A percentile compares a stretch with the other conserved stretches of the same genome.
phyloP scores from a whole-genome alignment of 2,888 invertebrate genomes.

The Meliscaeva auricollis region DNA sequence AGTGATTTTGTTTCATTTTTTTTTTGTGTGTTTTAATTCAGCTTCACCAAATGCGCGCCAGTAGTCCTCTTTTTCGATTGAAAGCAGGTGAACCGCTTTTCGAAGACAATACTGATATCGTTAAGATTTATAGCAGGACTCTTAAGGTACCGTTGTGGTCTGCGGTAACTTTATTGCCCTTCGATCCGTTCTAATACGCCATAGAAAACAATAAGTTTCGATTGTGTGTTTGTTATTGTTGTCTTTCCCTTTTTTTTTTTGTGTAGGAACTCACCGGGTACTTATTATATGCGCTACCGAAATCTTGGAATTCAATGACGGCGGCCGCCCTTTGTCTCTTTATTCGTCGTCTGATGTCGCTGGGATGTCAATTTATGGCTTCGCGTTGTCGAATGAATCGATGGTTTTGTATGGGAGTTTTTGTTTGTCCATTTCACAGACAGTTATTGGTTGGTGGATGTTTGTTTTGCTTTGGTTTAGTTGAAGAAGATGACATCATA shows the following conservation, averaged over 20 bases:
- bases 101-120: constrained; percentile 75
- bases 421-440: constrained; percentile 36
- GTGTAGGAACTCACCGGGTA: neutral
- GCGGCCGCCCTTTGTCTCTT: constrained; percentile 63
- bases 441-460: constrained; percentile 37
- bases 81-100: constrained; percentile 68
- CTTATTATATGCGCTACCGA: constrained; percentile 60
- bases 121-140: constrained; percentile 75
- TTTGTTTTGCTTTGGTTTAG: constrained; percentile 11
- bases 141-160: constrained; percentile 67
- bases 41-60: constrained; percentile 8
- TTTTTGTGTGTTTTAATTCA: neutral
- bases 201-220: constrained; percentile 74
- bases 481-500: constrained; percentile 14
- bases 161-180: constrained; percentile 59
- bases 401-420: constrained; percentile 32
- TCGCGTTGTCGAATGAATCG: constrained; percentile 30
- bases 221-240: constrained; percentile 58
- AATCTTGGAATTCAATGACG: constrained; percentile 66
- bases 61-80: constrained; percentile 34
- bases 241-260: neutral
- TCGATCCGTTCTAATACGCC: constrained; percentile 60
- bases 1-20: constrained; percentile 42
- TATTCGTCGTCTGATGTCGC: constrained; percentile 11
- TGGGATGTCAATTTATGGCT: constrained; percentile 73